Evolutionary conservation across 2,797 vertebrate genomes (phyloP).

Genomic region (Sebastes iracundus): DNA sequence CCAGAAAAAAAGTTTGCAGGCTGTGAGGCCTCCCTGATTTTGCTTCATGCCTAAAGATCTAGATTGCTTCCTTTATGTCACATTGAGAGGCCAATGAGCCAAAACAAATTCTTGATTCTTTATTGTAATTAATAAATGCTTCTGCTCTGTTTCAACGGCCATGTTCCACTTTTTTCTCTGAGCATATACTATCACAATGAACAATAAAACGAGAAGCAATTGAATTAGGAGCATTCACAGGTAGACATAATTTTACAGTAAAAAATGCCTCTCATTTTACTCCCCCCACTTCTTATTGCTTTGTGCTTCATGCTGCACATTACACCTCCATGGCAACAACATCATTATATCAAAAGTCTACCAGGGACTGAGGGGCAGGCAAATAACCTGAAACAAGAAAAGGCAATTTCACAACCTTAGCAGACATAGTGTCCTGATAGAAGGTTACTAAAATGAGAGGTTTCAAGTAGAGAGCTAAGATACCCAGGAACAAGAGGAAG

Average conservation of each 20-base stretch:
- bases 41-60: neutral
- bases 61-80: neutral
- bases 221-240: neutral
- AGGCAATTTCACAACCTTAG: slow-evolving; percentile 14
- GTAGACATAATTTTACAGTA: neutral
- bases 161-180: neutral
- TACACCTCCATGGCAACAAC: slow-evolving; percentile 10
- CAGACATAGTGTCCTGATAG: neutral
- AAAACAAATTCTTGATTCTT: neutral
- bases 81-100: neutral
- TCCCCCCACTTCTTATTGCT: neutral
- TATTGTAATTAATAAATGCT: neutral
- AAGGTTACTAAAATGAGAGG: slow-evolving; percentile 6
- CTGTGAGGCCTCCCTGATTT: neutral
- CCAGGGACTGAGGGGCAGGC: neutral
- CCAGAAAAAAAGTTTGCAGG: neutral
- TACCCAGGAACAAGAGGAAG: slow-evolving; percentile 1
- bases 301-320: neutral
- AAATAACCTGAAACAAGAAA: slow-evolving; percentile 19
- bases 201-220: neutral
- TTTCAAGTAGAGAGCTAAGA: neutral
- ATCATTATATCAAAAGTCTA: slow-evolving; percentile 24
- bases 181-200: neutral
- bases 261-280: neutral
- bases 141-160: neutral